Conservation (phyloP, 2,888 invertebrate species). For the Hydroisotoma schaefferi region DNA sequence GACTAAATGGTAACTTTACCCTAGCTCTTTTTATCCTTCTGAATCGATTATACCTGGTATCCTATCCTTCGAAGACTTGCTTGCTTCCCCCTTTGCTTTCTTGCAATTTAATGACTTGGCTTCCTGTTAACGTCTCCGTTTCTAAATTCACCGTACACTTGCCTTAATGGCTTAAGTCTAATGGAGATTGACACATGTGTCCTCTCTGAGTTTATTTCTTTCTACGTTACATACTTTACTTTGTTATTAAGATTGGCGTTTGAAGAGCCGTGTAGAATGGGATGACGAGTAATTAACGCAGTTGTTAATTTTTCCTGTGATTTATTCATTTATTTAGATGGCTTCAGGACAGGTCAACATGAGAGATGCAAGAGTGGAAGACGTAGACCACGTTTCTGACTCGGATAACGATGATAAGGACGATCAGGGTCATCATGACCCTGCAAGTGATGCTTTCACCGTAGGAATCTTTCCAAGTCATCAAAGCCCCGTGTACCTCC, state of each 20-base stretch:
- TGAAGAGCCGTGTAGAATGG: no score
- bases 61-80: no score
- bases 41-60: no score
- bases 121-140: not conserved
- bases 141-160: not conserved
- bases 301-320: not conserved
- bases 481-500: slow-evolving; percentile 87
- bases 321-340: slow-evolving; percentile 6
- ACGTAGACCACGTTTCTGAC: slow-evolving; percentile 89
- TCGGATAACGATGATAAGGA: slow-evolving; percentile 84
- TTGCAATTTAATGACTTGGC: slow-evolving; percentile 9
- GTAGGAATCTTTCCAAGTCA: slow-evolving; percentile 92
- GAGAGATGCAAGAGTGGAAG: slow-evolving; percentile 90
- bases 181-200: slow-evolving; percentile 12
- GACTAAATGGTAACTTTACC: no score
- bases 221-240: no score
- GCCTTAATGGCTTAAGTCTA: not conserved
- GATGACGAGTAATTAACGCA: slow-evolving; percentile 14
- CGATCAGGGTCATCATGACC: slow-evolving; percentile 62
- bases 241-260: no score
- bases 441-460: slow-evolving; percentile 62
- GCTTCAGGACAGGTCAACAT: slow-evolving; percentile 81
- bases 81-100: not conserved
- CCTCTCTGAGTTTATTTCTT: not conserved
- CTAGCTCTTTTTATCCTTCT: no score